phyloP scores from a whole-genome alignment of 2,888 invertebrate genomes.

The Nysson spinosus region DNA sequence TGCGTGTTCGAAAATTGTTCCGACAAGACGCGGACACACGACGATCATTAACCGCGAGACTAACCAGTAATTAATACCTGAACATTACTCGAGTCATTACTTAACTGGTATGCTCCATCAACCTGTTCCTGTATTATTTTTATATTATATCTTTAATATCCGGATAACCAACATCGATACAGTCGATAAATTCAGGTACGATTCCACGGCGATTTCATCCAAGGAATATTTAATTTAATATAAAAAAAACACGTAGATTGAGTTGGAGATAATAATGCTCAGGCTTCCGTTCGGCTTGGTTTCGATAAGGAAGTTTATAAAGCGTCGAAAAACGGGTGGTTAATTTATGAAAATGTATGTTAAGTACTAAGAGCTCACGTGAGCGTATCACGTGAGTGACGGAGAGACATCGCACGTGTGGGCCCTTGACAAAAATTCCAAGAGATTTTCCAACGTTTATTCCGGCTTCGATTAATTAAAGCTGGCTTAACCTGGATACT shows the following conservation, averaged over 20 bases:
- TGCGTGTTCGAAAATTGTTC: conserved; percentile 4
- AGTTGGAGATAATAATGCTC: too few relatives aligned
- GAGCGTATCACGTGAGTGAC: conserved; percentile 12
- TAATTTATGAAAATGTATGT: conserved; percentile 55
- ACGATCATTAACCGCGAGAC: neutral
- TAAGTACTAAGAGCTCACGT: conserved; percentile 40
- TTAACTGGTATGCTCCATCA: too few relatives aligned
- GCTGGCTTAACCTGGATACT: conserved; percentile 4
- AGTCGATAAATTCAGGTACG: too few relatives aligned
- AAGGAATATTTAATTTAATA: too few relatives aligned
- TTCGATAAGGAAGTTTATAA: conserved; percentile 45
- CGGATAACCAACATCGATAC: too few relatives aligned
- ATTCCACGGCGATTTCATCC: too few relatives aligned
- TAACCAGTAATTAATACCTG: too few relatives aligned
- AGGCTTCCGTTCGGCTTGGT: too few relatives aligned
- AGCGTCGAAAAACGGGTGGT: conserved; percentile 21
- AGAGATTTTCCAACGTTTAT: conserved; percentile 41
- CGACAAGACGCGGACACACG: conserved; percentile 6
- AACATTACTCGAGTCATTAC: too few relatives aligned
- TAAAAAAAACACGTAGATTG: too few relatives aligned
- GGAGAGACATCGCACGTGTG: conserved; percentile 19
- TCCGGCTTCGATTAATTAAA: conserved; percentile 49
- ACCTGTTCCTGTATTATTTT: too few relatives aligned
- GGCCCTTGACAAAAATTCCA: conserved; percentile 31
- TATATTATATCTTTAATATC: too few relatives aligned